Evolutionary conservation across 2,888 invertebrate species (phyloP).

Genomic region (Lasioglossum calceatum): DNA sequence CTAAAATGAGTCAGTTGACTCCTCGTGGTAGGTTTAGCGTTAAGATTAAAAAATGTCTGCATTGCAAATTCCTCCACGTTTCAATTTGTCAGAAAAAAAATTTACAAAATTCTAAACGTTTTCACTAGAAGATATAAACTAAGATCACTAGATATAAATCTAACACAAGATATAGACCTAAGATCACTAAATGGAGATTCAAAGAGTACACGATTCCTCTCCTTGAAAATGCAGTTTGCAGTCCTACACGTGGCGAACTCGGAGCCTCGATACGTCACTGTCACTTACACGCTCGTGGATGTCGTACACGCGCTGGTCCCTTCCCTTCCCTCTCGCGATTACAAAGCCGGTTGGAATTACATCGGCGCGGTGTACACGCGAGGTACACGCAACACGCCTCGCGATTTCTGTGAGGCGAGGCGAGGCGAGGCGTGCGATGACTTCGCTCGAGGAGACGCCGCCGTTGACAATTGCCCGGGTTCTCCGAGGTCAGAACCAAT

Average conservation of each 20-base stretch:
- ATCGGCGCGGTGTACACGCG: conserved; percentile 52
- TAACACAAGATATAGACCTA: neutral
- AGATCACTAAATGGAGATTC: neutral
- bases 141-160: neutral
- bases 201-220: no score
- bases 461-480: conserved; percentile 57
- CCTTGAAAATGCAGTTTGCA: neutral
- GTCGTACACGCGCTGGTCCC: conserved; percentile 38
- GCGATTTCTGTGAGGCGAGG: conserved; percentile 54
- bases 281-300: conserved; percentile 51
- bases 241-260: neutral
- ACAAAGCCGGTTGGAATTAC: conserved; percentile 69
- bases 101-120: neutral
- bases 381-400: conserved; percentile 36
- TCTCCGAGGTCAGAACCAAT: conserved; percentile 67
- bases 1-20: no score
- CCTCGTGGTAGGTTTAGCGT: no score
- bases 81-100: neutral
- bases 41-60: neutral
- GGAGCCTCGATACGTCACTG: conserved; percentile 45
- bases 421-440: conserved; percentile 43
- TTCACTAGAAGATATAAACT: neutral
- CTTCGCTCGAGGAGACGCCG: conserved; percentile 39
- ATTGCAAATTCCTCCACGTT: neutral
- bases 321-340: conserved; percentile 45